These are phyloP conservation scores for Hemiprocne comata DNA, from an alignment of 2,113 vertebrate species.

Conservation along the genomic window DNA sequence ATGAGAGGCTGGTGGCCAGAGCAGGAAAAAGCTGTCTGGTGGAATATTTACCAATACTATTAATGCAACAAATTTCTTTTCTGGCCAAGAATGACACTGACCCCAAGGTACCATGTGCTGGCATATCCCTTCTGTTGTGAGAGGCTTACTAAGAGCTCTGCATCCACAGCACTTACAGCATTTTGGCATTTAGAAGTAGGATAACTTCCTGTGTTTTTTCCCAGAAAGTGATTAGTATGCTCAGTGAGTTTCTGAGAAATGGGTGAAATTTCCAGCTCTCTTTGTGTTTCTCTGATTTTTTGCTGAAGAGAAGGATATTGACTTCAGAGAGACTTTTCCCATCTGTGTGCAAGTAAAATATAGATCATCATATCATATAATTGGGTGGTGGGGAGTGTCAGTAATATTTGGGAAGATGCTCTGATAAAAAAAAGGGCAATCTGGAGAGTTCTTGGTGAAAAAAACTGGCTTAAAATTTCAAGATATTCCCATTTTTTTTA, in stretches of 20 bases:
- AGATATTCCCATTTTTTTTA: background rate
- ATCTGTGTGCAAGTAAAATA: background rate
- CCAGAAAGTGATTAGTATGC: background rate
- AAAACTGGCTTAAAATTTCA: background rate
- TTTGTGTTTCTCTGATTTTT: background rate
- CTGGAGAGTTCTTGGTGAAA: background rate
- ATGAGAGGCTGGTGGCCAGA: background rate
- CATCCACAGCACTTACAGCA: background rate
- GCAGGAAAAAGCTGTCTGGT: background rate
- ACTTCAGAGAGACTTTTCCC: background rate
- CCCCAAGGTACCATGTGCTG: background rate
- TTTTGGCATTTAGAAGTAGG: background rate
- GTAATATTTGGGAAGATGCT: background rate
- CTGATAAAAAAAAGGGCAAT: background rate
- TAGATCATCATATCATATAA: background rate
- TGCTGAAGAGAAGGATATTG: background rate
- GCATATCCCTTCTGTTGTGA: background rate
- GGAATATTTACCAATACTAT: background rate
- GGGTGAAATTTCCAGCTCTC: background rate
- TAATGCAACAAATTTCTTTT: background rate
- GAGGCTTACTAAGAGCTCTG: background rate
- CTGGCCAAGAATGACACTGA: rapidly evolving
- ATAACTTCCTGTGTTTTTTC: background rate
- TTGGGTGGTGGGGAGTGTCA: background rate
- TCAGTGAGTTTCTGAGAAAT: background rate